Conservation (phyloP, 2,113 vertebrate genomes). For the Planiliza haematocheilus region DNA sequence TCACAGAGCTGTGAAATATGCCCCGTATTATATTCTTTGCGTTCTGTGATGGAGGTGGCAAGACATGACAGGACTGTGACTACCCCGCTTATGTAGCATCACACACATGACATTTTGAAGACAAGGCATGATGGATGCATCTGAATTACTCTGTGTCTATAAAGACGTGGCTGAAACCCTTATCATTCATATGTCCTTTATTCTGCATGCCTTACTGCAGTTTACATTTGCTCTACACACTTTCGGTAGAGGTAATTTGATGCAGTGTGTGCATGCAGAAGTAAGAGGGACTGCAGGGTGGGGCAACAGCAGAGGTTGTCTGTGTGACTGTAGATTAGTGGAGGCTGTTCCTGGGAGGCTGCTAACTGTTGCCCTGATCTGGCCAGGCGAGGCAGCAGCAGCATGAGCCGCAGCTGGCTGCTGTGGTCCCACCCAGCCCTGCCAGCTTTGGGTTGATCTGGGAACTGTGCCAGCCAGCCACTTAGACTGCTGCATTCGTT, state of each 20-base stretch:
- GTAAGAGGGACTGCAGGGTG: constrained; percentile 44
- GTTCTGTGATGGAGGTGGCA: constrained; percentile 42
- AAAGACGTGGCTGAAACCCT: neutral
- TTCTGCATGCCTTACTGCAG: neutral
- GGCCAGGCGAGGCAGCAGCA: constrained; percentile 45
- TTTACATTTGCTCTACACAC: neutral
- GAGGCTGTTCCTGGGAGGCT: constrained; percentile 54
- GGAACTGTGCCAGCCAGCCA: constrained; percentile 69
- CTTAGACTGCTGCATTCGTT: constrained; percentile 59
- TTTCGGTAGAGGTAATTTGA: constrained; percentile 16
- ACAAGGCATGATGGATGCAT: constrained; percentile 18
- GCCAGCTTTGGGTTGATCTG: constrained; percentile 55
- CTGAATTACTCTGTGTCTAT: constrained; percentile 9
- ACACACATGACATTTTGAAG: constrained; percentile 24
- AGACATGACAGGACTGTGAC: constrained; percentile 28
- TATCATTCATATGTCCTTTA: neutral
- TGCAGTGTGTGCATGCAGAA: constrained; percentile 30
- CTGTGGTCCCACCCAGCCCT: constrained; percentile 53
- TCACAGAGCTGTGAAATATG: constrained; percentile 56
- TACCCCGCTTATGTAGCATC: constrained; percentile 15
- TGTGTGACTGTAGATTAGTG: constrained; percentile 57
- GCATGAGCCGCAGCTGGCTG: constrained; percentile 57
- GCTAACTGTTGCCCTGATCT: constrained; percentile 64
- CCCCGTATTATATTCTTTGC: constrained; percentile 55
- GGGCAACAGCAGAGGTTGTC: constrained; percentile 39